Base-by-base conservation (phyloP, 2,888 invertebrate species). In the Harpalus rubripes region DNA sequence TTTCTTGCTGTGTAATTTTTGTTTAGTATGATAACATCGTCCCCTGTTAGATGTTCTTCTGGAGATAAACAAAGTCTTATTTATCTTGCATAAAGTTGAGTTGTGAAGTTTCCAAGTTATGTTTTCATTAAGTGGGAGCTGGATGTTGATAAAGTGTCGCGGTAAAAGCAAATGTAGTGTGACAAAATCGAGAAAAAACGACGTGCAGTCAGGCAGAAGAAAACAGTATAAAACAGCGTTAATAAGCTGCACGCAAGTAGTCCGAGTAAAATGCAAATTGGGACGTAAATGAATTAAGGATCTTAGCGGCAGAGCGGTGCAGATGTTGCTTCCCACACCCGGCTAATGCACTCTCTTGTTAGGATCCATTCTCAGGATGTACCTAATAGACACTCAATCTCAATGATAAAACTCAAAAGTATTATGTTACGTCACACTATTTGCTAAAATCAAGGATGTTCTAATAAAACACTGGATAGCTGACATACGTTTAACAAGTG, bases 171-270 rank as follows among this genome's bases (percentile, higher is more conserved):
- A 72, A 72, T 72, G 72, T 72, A 72, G 72, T 72, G 72, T 72
- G 72, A 72, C 72, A 72, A 72, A 72, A 72, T 72, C 44, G 44
- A 72, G 65, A 72, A 72, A 72, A 72, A 72, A 72, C 72, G 44
- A 72, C 72, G 41, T 44, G 32, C n/a, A 72, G 41, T 16, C 39
- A 72, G 6, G 44, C 72, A 44, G 72, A 72, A 72, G 72, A 72
- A 44, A 39, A 72, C 16, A 18, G 72, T 15, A 72, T 72, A 72
- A 72, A 80, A 80, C 56, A 32, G 63, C 79, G 68, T 68, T 81
- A 81, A 81, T 81, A 65, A 81, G 52, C 68, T 81, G 61, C 80
- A 80, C 81, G 81, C 81, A 68, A 81, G 81, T 81, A 81, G 81
- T 81, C 65, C 56, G 52, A 65, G 81, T 68, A 56, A 81, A 81